A percentile compares a stretch with the other conserved stretches of the same genome.
Evolutionary conservation across 2,888 invertebrate genomes (phyloP).

Genomic region (Laothoe populi): DNA sequence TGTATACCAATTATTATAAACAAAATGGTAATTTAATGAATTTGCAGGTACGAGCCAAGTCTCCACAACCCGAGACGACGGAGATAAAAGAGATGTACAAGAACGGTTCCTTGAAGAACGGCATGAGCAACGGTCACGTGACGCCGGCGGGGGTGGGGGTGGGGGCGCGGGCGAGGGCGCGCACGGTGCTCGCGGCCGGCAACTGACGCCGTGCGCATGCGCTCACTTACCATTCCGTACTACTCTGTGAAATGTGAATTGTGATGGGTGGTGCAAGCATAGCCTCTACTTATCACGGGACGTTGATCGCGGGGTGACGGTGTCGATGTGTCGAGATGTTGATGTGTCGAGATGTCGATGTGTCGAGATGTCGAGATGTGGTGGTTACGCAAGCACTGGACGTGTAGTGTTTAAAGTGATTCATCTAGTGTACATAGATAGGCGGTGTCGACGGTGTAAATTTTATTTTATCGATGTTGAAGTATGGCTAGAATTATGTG

Average conservation of each 20-base stretch:
- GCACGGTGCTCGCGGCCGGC: slow-evolving; percentile 76
- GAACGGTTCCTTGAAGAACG: slow-evolving; percentile 70
- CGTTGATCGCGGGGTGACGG: slow-evolving; percentile 45
- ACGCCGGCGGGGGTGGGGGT: slow-evolving; percentile 72
- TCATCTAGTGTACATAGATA: slow-evolving; percentile 79
- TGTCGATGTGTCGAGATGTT: slow-evolving; percentile 32
- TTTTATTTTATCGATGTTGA: slow-evolving; percentile 75
- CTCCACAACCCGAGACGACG: slow-evolving; percentile 56
- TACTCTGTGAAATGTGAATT: slow-evolving; percentile 70
- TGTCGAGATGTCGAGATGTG: slow-evolving; percentile 29
- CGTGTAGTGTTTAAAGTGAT: slow-evolving; percentile 71
- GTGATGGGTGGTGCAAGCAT: no score
- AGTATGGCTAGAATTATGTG: slow-evolving; percentile 76
- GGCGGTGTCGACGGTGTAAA: slow-evolving; percentile 77
- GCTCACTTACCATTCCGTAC: slow-evolving; percentile 53
- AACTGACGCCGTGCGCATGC: slow-evolving; percentile 64
- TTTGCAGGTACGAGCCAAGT: slow-evolving; percentile 62
- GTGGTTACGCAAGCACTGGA: slow-evolving; percentile 40
- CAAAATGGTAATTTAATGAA: neutral
- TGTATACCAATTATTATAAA: no score
- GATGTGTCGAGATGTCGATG: slow-evolving; percentile 29
- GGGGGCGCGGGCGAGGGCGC: slow-evolving; percentile 56
- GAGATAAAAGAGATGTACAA: slow-evolving; percentile 62
- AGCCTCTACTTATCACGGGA: slow-evolving; percentile 47
- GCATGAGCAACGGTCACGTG: slow-evolving; percentile 70